These are phyloP conservation scores for Jordanella pulchra DNA, from an alignment of 2,797 vertebrate genomes.

Conservation along the genomic window DNA sequence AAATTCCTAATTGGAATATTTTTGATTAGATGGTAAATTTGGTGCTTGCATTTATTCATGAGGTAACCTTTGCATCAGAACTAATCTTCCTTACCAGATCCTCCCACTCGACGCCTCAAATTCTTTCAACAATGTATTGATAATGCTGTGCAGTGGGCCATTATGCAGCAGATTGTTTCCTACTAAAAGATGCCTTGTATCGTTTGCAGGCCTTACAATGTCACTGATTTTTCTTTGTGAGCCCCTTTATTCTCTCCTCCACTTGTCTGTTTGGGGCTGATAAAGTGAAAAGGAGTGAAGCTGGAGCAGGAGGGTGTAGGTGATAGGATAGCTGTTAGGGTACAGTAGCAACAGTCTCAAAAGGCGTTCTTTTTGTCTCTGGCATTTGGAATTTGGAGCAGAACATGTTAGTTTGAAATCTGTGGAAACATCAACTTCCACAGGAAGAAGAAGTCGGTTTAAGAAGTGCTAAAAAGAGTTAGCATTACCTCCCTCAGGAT, in stretches of 20 bases:
- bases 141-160: slow-evolving; percentile 65
- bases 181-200: slow-evolving; percentile 59
- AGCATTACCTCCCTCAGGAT: neutral
- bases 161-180: slow-evolving; percentile 62
- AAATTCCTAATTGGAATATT: slow-evolving; percentile 58
- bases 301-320: slow-evolving; percentile 17
- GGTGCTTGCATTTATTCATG: slow-evolving; percentile 59
- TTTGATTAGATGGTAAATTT: slow-evolving; percentile 64
- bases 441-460: slow-evolving; percentile 2
- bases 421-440: slow-evolving; percentile 33
- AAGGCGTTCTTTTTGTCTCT: slow-evolving; percentile 30
- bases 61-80: slow-evolving; percentile 67
- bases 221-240: slow-evolving; percentile 69
- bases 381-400: slow-evolving; percentile 37
- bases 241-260: slow-evolving; percentile 43
- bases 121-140: slow-evolving; percentile 53
- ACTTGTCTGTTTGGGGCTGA: slow-evolving; percentile 68
- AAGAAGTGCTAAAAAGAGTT: neutral
- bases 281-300: slow-evolving; percentile 52
- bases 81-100: slow-evolving; percentile 67
- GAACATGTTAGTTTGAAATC: slow-evolving; percentile 29
- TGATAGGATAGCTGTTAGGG: slow-evolving; percentile 40
- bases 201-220: slow-evolving; percentile 63
- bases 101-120: slow-evolving; percentile 44
- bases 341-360: slow-evolving; percentile 20